Evolutionary conservation across 92 coral and sea anemone species (phyloP), one percentile per base, ranked within the genome.

Genomic region (Palythoa grandiflora): DNA sequence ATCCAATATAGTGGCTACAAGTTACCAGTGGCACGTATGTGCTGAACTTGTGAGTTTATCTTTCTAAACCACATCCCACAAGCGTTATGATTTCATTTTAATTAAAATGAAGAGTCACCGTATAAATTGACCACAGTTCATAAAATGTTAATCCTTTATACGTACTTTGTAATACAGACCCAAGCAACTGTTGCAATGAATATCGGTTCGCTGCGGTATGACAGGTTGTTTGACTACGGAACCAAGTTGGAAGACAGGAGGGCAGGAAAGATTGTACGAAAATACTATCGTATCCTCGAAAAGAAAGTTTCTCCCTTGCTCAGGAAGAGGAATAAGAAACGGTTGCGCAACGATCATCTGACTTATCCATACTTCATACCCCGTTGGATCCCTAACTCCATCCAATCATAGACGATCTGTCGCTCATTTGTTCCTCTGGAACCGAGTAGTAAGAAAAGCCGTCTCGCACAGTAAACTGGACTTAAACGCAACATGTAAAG

Each of bases 301-400:
- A 79, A 83, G 12, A 63, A 36, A 35, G 81, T 91, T 10, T 70
- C 71, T 15, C 81, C 78, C 39, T 50, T 38, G 50, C 13, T 89
- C 59, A 70, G 73, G 63, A 37, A 35, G 47, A 85, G 87, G 47
- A 90, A 93, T 88, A 54, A 15, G 53, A 71, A 79, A n/a, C 87
- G 95, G 54, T 44, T 84, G 39, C 59, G 13, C 10, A 52, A 74
- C 9, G 79, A 85, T 0, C 92, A 85, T 54, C 90, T 88, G 21
- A 73, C 93, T 12, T 90, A 93, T 71, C 95, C 95, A 5, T 88
- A 90, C 76, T 70, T 90, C 9, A 68, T 93, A 2, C 91, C 94
- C 11, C 78, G 77, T n/a, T 93, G 92, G 96, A 83, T 93, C 39
- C 91, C 93, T 35, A 91, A 91, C 87, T 88, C 93, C 63, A 88